phyloP scores from a whole-genome alignment of 2,113 vertebrate species.

The Chloropsis hardwickii region DNA sequence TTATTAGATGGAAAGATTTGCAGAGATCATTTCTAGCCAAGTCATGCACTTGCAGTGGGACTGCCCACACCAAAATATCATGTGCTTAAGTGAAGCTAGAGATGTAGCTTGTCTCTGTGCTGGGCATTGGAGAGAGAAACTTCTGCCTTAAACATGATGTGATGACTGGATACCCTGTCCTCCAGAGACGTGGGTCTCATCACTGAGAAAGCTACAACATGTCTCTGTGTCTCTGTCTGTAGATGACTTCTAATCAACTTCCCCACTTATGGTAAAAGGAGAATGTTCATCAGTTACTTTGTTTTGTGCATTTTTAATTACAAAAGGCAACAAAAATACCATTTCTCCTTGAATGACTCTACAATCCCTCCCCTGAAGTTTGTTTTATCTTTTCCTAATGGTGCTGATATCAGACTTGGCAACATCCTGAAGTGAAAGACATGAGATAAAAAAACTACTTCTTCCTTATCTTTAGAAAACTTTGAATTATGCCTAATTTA shows the following conservation, averaged over 20 bases:
- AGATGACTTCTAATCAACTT: background rate
- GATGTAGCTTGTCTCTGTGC: background rate
- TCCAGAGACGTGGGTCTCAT: background rate
- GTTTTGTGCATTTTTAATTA: background rate
- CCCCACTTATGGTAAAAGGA: background rate
- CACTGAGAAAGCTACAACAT: background rate
- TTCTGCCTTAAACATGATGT: background rate
- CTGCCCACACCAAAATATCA: background rate
- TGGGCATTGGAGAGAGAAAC: background rate
- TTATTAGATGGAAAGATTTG: background rate
- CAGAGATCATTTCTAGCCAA: background rate
- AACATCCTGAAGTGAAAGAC: background rate
- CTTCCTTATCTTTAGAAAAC: background rate
- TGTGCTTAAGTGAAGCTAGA: rapidly evolving
- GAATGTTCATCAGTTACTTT: background rate
- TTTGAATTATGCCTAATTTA: background rate
- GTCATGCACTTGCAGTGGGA: background rate
- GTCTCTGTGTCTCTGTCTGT: background rate
- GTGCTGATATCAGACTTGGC: background rate
- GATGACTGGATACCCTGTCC: background rate
- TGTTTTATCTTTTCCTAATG: background rate
- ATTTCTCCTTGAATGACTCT: background rate
- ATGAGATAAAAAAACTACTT: background rate
- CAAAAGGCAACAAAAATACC: background rate
- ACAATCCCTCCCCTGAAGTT: background rate